Conservation (phyloP, 2,113 vertebrate genomes). For the Rallus limicola region DNA sequence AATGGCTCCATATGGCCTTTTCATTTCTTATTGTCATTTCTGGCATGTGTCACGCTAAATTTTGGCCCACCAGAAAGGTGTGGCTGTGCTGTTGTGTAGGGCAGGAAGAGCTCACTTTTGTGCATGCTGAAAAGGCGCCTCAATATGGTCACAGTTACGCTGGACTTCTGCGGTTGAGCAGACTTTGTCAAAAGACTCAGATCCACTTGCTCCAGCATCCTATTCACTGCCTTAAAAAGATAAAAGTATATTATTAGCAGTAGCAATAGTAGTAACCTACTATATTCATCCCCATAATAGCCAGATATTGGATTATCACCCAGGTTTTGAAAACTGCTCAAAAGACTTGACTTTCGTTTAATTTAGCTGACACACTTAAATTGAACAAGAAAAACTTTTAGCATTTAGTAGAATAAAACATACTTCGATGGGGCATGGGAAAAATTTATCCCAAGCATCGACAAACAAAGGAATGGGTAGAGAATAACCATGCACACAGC, state of each 20-base stretch:
- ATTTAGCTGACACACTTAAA: not conserved
- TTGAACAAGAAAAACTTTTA: not conserved
- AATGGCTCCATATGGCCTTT: slow-evolving; percentile 57
- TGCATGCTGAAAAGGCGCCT: not conserved
- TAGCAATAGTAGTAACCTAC: not conserved
- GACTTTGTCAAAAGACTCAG: not conserved
- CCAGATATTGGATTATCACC: not conserved
- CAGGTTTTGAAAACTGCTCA: not conserved
- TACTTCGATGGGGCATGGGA: not conserved
- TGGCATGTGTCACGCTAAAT: not conserved
- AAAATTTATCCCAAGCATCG: not conserved
- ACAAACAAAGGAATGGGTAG: not conserved
- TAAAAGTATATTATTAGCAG: not conserved
- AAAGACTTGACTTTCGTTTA: not conserved
- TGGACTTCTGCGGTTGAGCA: not conserved
- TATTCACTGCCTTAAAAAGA: not conserved
- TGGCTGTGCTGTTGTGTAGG: slow-evolving; percentile 7
- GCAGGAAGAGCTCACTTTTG: slow-evolving; percentile 3
- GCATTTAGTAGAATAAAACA: not conserved
- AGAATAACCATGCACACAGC: not conserved
- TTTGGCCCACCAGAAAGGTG: slow-evolving; percentile 53
- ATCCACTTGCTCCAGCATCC: not conserved
- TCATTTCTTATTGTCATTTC: slow-evolving; percentile 52
- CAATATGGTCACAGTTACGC: not conserved
- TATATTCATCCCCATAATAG: not conserved